Conservation (phyloP, 2,888 invertebrate genomes). For the Aphidius colemani region DNA sequence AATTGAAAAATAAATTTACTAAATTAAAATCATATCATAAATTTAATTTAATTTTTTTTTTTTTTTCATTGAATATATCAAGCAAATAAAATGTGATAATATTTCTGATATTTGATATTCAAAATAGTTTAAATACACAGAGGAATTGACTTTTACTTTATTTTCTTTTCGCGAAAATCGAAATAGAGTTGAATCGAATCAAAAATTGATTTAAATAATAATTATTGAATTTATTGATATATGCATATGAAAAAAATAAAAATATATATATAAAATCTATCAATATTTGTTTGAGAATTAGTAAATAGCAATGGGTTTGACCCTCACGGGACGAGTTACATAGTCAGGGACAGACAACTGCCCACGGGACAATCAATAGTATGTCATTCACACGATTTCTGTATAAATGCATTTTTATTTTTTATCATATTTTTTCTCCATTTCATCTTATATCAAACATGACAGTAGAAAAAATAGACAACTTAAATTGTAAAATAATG, state of each 20-base stretch:
- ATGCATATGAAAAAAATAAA: too few species aligned
- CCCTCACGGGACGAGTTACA: slow-evolving; percentile 35
- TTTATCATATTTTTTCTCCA: neutral
- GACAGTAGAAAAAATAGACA: too few species aligned
- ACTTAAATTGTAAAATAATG: neutral
- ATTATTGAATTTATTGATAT: neutral
- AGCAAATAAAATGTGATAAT: too few species aligned
- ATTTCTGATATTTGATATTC: neutral
- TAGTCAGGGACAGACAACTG: slow-evolving; percentile 33
- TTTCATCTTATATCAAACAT: neutral
- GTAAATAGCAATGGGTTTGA: slow-evolving; percentile 33
- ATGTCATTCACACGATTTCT: slow-evolving; percentile 35
- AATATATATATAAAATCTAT: too few species aligned
- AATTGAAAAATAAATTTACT: too few species aligned
- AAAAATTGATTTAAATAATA: slow-evolving; percentile 11
- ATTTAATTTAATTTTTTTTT: too few species aligned
- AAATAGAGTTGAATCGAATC: neutral
- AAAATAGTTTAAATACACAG: too few species aligned
- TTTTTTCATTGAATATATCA: too few species aligned
- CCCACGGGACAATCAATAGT: slow-evolving; percentile 40
- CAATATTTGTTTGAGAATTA: slow-evolving; percentile 1
- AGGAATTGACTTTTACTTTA: too few species aligned
- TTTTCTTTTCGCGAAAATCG: neutral
- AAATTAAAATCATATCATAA: too few species aligned
- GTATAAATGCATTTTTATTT: slow-evolving; percentile 13